Conservation (phyloP, 2,888 invertebrate species). For the Drosophila suboccidentalis region DNA sequence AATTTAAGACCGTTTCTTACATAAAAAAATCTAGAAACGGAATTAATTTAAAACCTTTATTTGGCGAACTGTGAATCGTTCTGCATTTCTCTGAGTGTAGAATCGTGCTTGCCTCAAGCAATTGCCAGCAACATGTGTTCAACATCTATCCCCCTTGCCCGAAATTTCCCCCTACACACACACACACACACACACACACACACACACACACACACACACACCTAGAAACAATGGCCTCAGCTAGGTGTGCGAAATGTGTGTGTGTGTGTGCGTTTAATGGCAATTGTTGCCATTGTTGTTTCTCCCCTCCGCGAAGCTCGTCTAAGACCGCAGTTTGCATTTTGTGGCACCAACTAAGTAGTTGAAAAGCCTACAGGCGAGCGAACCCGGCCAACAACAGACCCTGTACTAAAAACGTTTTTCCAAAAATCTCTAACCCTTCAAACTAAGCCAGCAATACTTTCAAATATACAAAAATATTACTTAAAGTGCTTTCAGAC, state of each 20-base stretch:
- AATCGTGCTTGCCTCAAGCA: slow-evolving; percentile 27
- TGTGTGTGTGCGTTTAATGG: slow-evolving; percentile 48
- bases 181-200: slow-evolving; percentile 1
- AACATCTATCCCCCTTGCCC: background rate
- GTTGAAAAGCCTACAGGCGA: background rate
- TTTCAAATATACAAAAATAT: too few relatives aligned
- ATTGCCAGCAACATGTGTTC: slow-evolving; percentile 67
- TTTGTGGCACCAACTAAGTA: slow-evolving; percentile 8
- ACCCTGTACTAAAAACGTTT: background rate
- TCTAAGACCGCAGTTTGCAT: slow-evolving; percentile 45
- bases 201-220: background rate
- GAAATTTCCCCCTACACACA: too few relatives aligned
- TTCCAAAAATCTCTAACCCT: too few relatives aligned
- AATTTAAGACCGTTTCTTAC: too few relatives aligned
- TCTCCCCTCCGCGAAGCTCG: slow-evolving; percentile 35
- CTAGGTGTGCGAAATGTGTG: slow-evolving; percentile 9
- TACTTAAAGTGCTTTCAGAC: too few relatives aligned
- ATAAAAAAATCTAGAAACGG: too few relatives aligned
- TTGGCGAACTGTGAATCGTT: too few relatives aligned
- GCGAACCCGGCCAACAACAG: too few relatives aligned
- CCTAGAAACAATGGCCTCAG: background rate
- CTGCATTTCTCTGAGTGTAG: background rate
- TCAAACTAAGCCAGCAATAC: too few relatives aligned
- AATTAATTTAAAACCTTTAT: too few relatives aligned
- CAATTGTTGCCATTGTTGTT: slow-evolving; percentile 59